Evolutionary conservation across 2,113 vertebrate genomes (phyloP), one percentile per base, ranked within the genome.

Genomic region (Pagrus major): DNA sequence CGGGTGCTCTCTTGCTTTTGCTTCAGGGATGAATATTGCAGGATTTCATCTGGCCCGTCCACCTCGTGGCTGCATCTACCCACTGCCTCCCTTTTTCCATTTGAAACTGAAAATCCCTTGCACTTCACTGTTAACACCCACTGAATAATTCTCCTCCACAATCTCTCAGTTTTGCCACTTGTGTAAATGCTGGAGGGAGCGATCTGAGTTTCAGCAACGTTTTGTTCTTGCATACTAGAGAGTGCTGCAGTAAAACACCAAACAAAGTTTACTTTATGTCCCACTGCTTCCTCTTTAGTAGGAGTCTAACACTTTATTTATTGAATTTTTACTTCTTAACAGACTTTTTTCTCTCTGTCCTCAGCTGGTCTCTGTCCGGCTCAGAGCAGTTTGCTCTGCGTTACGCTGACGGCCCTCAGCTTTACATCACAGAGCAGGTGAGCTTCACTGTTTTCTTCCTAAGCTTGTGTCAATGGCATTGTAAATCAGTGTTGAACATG

Each of bases 401-500:
- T 11, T 99, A 99, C 0, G 98, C 98, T 3, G 98, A 99, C 0
- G 98, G 97, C 6, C 96, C 97, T 51, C 98, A 99, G 92, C 97
- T 99, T 58, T 99, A 99, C 82, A 98, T 99, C 92, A 99, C 98
- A 0, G 98, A 99, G 63, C 97, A 97, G 97, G 98, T 98, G 71
- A 92, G 93, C 60, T 1, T 37, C 11, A 23, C 31, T 29, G 11
- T 52, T 54, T 25, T 49, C 15, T 11, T 52, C 25, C 7, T 29
- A 1, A 58, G 2, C 2, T 49, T 63, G 3, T 47, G 9, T 6
- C 37, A 3, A 41, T 39, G 16, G 21, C 51, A 27, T 52, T 11
- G 21, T 39, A 7, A 56, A 51, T 55, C 0, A 12, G 2, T 63
- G 27, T 10, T 69, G 3, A 79, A 66, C 23, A 2, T 23, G 37